These are phyloP conservation scores for Pollenia amentaria DNA, from an alignment of 2,888 invertebrate species.

Conservation along the genomic window DNA sequence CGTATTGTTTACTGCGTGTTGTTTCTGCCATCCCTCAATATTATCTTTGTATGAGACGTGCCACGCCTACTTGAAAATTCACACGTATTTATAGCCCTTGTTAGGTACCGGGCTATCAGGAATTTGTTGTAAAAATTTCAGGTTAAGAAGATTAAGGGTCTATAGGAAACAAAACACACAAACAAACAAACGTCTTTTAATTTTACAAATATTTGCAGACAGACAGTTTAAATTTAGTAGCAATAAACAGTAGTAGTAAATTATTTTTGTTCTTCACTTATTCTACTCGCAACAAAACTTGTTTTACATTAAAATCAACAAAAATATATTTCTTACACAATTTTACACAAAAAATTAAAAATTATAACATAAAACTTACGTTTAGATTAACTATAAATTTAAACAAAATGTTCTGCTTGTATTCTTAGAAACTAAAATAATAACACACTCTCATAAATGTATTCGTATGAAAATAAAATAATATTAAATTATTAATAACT, in stretches of 20 bases:
- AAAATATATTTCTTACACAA: not conserved
- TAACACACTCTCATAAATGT: conserved; percentile 18
- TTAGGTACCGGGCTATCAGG: too few species aligned
- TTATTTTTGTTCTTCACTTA: not conserved
- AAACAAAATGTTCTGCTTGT: conserved; percentile 21
- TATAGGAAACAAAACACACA: too few species aligned
- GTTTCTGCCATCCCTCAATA: too few species aligned
- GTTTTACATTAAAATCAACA: not conserved
- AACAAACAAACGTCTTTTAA: too few species aligned
- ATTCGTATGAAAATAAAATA: conserved; percentile 11
- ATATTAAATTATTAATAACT: conserved; percentile 67
- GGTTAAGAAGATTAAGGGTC: too few species aligned
- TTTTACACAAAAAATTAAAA: conserved; percentile 8
- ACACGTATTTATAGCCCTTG: too few species aligned
- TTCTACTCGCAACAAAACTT: not conserved
- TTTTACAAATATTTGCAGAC: too few species aligned
- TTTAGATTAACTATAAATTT: conserved; percentile 49
- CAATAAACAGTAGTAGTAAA: not conserved
- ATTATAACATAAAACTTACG: conserved; percentile 23
- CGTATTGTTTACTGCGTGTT: too few species aligned
- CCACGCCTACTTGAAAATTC: too few species aligned
- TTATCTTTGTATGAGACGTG: too few species aligned
- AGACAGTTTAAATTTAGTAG: too few species aligned
- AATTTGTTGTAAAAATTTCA: too few species aligned
- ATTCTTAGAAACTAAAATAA: conserved; percentile 30